Base-by-base conservation (phyloP, 2,113 vertebrate species). In the Aspiorhynchus laticeps region DNA sequence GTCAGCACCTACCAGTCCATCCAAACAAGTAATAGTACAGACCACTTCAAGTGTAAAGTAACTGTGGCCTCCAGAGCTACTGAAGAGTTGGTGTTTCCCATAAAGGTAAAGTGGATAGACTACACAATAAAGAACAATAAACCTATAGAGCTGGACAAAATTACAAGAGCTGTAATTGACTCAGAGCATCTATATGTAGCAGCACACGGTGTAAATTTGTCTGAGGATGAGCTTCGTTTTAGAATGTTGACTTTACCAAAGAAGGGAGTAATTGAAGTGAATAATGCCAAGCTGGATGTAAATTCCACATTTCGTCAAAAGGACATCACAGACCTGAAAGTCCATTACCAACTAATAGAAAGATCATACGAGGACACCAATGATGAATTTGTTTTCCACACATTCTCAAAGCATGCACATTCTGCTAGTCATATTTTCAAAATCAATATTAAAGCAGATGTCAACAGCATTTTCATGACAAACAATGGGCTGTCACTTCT, bases 21-120 rank as follows among this genome's bases (percentile, higher is more conserved):
- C 80, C 96, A 98, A 89, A 90, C 90, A 11, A 88, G 92, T 82
- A 95, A 96, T 38, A 38, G 93, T 75, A 93, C 87, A 0, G 97
- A 98, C 89, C 91, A 93, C 6, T 98, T 98, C 89, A 96, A 94
- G 87, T 98, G 96, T 91, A 96, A 94, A 94, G 94, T 98, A 84
- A 94, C 43, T 12, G 31, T 98, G 76, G 96, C 93, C 83, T 92
- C 93, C 36, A 95, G 90, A 89, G 90, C 91, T 21, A 94, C 93
- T 51, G 92, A 95, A 76, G 96, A 97, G 88, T 74, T 97, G 0
- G 3, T 91, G 0, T 97, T 98, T 91, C 91, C 93, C 3, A 91
- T 98, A 85, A 91, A 73, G 2, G 93, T 97, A 67, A 95, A 94
- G 36, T 97, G 97, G 97, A 91, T 98, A 7, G 93, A 89, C 31